Evolutionary conservation across 2,888 invertebrate genomes (phyloP), one percentile per base, ranked within the genome.

Genomic region (Diloba caeruleocephala): DNA sequence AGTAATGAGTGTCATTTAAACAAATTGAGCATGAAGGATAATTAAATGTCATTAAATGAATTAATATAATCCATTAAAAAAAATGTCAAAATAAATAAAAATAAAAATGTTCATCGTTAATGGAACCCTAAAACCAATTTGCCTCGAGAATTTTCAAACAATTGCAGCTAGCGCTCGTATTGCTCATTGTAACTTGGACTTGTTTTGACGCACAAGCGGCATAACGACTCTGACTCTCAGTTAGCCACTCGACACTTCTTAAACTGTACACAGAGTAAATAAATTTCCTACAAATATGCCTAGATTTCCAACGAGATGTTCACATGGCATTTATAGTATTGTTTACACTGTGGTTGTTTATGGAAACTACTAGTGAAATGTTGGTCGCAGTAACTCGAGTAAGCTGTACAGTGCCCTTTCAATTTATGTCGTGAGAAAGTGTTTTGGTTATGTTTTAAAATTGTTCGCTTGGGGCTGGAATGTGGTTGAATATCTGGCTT

Each of bases 361-460:
- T 67, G 55, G 62, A 57, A 50, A 56, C 34, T 44, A 44, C 46
- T 46, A 61, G 56, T 45, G 55, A 64, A 76, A 69, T 71, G 74
- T 70, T 74, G 66, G 67, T 61, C 62, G 63, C 12, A 62, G 71
- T 75, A 80, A 82, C 53, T 36, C 28, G 77, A 81, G 71, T 46
- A 34, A 50, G 72, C 52, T 66, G 71, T 77, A 76, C 74, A 77
- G 42, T 59, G 67, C 70, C 73, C 68, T 71, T 82, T 82, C 65
- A 73, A 74, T 70, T 68, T 59, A 43, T 44, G 52, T 55, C 78
- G 80, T 81, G 82, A 71, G 81, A 82, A 81, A 70, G 60, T 48
- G 56, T 48, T 58, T 38, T 7, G 33, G 31, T 46, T 52, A 44
- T 67, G 52, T 48, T 69, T 55, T 41, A 48, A 55, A 57, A 46